phyloP scores from a whole-genome alignment of 1,140 invertebrate genomes.

The Catajapyx aquilonaris region DNA sequence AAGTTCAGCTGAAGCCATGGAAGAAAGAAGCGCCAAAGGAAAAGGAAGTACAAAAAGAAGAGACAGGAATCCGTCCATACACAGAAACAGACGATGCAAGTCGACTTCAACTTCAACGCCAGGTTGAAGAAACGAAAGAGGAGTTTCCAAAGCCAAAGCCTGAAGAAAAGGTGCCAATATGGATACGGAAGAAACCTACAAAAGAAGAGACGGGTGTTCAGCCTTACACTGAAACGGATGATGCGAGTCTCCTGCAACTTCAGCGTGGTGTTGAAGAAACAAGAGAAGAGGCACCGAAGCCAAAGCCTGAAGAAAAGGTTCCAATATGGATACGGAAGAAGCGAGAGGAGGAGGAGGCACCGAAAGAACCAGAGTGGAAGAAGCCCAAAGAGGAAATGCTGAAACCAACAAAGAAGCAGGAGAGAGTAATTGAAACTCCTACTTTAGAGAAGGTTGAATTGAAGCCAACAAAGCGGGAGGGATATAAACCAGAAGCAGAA shows the following conservation, averaged over 20 bases:
- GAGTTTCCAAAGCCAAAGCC: neutral
- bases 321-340: constrained; percentile 7
- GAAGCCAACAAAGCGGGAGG: constrained; percentile 20
- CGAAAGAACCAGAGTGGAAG: constrained; percentile 11
- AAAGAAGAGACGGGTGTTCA: too few relatives aligned
- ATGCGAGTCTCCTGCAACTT: constrained; percentile 8
- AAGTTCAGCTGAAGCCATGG: constrained; percentile 11
- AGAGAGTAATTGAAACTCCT: constrained; percentile 15
- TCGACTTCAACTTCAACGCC: constrained; percentile 9
- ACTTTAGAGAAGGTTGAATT: constrained; percentile 21
- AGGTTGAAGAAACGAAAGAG: neutral
- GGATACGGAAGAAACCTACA: constrained; percentile 4
- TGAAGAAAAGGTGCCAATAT: constrained; percentile 9
- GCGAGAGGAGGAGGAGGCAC: constrained; percentile 4
- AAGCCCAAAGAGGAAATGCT: constrained; percentile 11
- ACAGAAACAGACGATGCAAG: constrained; percentile 9
- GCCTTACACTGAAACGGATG: constrained; percentile 10
- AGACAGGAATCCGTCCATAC: too few relatives aligned
- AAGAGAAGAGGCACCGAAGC: neutral
- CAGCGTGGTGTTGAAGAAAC: constrained; percentile 4
- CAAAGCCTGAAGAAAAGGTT: constrained; percentile 5
- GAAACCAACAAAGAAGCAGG: constrained; percentile 1
- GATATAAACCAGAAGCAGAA: constrained; percentile 17
- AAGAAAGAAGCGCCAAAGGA: constrained; percentile 3
- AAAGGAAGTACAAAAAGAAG: constrained; percentile 1